Evolutionary conservation across 35 echinoderm and acorn worm genomes (phyloP).

Genomic region (Heliocidaris tuberculata): DNA sequence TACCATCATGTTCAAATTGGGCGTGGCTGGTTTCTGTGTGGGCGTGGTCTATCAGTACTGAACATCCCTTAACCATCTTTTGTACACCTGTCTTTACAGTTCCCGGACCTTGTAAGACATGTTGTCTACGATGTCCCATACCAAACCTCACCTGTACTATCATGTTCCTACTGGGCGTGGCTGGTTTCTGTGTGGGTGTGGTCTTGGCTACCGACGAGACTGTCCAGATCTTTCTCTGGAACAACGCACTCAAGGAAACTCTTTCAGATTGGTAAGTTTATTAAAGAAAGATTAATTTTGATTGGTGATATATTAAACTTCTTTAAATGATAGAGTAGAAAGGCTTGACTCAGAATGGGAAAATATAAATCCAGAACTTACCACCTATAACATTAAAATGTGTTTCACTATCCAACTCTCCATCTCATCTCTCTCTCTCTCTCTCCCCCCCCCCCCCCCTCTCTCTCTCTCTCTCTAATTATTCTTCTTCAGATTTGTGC

Average conservation of each 20-base stretch:
- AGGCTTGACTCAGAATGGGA: too few relatives aligned
- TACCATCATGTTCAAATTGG: conserved; percentile 52
- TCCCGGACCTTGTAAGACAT: conserved; percentile 82
- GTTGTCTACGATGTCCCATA: conserved; percentile 72
- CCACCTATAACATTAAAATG: too few relatives aligned
- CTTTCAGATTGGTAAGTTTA: conserved; percentile 28
- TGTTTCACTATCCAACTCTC: too few relatives aligned
- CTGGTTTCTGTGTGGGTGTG: conserved; percentile 56
- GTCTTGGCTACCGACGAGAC: conserved; percentile 64
- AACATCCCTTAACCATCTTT: not conserved
- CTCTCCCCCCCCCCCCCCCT: too few relatives aligned
- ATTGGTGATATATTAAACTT: too few relatives aligned
- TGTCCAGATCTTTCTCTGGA: conserved; percentile 49
- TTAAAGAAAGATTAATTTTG: not conserved
- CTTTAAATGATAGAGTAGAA: not conserved
- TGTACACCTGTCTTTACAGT: conserved; percentile 25
- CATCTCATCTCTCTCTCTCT: too few relatives aligned
- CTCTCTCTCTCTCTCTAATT: not conserved
- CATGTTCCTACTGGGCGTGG: conserved; percentile 55
- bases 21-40: conserved; percentile 56
- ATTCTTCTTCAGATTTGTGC: too few relatives aligned
- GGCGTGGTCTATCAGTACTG: conserved; percentile 26
- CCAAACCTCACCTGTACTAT: conserved; percentile 68
- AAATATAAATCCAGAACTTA: too few relatives aligned
- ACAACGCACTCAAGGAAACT: not conserved